Percentiles rank a stretch among this genome's conserved stretches.
These are phyloP conservation scores for Grallaria varia DNA, from an alignment of 2,113 vertebrate genomes.

Conservation along the genomic window DNA sequence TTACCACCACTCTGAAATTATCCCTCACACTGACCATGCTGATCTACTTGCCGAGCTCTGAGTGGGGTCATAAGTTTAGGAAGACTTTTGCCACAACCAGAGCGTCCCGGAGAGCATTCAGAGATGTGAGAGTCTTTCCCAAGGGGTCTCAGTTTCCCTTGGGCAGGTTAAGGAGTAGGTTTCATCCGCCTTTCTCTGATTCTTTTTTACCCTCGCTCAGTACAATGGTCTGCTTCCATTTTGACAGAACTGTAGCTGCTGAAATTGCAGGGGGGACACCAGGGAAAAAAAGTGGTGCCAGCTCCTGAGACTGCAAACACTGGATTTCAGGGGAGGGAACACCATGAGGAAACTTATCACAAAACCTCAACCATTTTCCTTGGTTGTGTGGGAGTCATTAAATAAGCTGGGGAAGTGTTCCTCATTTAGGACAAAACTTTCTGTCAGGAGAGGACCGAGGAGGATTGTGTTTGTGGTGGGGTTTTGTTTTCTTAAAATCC, in stretches of 20 bases:
- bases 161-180: neutral
- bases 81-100: neutral
- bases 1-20: conserved; percentile 37
- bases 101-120: neutral
- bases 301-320: neutral
- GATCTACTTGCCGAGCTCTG: neutral
- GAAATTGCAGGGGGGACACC: neutral
- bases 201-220: neutral
- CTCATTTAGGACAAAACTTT: neutral
- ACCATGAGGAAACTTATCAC: neutral
- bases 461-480: neutral
- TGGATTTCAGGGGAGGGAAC: neutral
- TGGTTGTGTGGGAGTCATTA: neutral
- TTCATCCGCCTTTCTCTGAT: neutral
- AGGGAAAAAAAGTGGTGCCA: neutral
- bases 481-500: neutral
- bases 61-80: neutral
- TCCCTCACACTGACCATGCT: neutral
- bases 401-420: neutral
- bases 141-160: neutral
- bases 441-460: neutral
- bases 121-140: neutral
- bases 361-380: neutral
- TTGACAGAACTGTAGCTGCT: neutral
- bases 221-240: neutral